These are phyloP conservation scores for Mylabris phalerata DNA, from an alignment of 1,140 invertebrate species.

Conservation along the genomic window DNA sequence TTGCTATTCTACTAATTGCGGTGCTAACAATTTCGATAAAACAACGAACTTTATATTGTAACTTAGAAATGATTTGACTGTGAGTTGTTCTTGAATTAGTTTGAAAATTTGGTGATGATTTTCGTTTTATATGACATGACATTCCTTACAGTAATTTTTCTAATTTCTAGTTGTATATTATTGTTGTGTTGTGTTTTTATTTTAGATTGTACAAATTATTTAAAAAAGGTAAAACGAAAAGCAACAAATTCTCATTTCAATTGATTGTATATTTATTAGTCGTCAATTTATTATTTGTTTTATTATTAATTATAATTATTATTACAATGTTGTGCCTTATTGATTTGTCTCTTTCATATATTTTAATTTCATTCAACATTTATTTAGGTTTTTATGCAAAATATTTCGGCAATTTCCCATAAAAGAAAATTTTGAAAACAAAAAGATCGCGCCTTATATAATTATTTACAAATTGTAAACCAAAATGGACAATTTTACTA, in stretches of 20 bases:
- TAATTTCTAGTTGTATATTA: slow-evolving; percentile 17
- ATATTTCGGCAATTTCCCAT: no score
- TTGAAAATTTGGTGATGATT: no score
- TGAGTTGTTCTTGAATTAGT: no score
- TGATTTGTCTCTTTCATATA: slow-evolving; percentile 1
- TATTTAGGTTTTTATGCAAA: slow-evolving; percentile 5
- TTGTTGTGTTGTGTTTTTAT: slow-evolving; percentile 17
- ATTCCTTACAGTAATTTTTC: slow-evolving; percentile 20
- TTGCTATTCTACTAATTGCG: no score
- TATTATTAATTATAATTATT: slow-evolving; percentile 7
- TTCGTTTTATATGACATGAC: slow-evolving; percentile 13
- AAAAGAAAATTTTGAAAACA: slow-evolving; percentile 6
- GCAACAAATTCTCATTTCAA: slow-evolving; percentile 1
- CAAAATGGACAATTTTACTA: slow-evolving; percentile 30
- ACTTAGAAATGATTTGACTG: no score
- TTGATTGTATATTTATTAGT: slow-evolving; percentile 8
- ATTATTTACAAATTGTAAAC: slow-evolving; percentile 30
- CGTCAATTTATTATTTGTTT: slow-evolving; percentile 14
- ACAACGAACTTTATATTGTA: no score
- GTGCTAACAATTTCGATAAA: no score
- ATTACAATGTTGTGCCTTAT: slow-evolving; percentile 25
- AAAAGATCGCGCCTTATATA: slow-evolving; percentile 25
- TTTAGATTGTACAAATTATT: slow-evolving; percentile 22
- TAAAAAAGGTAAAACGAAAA: not conserved
- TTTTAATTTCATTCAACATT: not conserved